Evolutionary conservation across 2,888 invertebrate species (phyloP), one percentile per base, ranked within the genome.

Genomic region (Cheilosia variabilis): DNA sequence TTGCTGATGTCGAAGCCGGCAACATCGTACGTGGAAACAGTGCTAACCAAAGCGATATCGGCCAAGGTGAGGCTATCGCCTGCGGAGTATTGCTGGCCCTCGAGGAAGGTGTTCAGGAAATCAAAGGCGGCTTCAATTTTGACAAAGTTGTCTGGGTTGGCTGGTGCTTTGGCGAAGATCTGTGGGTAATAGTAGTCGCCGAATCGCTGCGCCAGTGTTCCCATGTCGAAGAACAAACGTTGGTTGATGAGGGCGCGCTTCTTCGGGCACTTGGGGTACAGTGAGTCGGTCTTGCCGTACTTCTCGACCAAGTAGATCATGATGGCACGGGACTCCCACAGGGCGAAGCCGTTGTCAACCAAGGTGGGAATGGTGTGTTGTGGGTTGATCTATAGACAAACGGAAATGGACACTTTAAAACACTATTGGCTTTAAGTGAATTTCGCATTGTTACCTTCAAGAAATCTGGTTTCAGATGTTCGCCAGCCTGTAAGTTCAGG

Each of bases 251-350:
- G 75, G 0, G 96, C 97, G 47, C 96, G 94, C 88, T 95, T 95
- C 90, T 95, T 94, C 7, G 96, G 94, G 88, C 97, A 96, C 89
- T 95, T 96, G 2, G 97, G 97, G 89, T 94, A 94, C 50, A 97
- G 92, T 0, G 94, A 93, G 89, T 95, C 96, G 89, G 96, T 95
- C 91, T 96, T 96, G 73, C 95, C 96, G 91, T 97, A 97, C 90
- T 96, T 95, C 92, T 95, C 95, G 41, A 94, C 96, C 90, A 98
- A 93, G 92, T 98, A 98, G 1, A 94, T 93, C 91, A 95, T 94
- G 90, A 97, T 97, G 87, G 97, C 96, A 55, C 97, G 96, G 62
- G 97, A 97, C 93, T 98, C 98, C 94, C 96, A 96, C 80, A 98
- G 91, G 9, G 94, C 92, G 90, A 97, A 95, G 0, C 96, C 97